These are phyloP conservation scores for Hyppa rectilinea DNA, from an alignment of 2,888 invertebrate species.

Conservation along the genomic window DNA sequence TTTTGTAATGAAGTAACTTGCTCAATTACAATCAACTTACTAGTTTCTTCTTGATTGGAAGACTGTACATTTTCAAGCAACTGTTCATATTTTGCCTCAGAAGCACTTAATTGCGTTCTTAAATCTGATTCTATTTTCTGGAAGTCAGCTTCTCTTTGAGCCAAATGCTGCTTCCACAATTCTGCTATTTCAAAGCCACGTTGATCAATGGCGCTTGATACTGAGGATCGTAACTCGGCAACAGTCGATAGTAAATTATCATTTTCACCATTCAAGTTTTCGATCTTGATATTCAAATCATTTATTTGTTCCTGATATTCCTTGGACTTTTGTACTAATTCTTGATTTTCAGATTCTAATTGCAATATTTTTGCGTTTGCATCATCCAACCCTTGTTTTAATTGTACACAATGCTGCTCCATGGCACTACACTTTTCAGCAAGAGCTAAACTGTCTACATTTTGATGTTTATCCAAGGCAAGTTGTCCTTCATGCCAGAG, in stretches of 20 bases:
- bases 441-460: constrained; percentile 65
- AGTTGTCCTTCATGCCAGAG: constrained; percentile 66
- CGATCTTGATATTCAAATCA: constrained; percentile 79
- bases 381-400: constrained; percentile 79
- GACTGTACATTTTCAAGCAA: constrained; percentile 86
- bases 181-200: constrained; percentile 93
- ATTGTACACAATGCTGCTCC: constrained; percentile 76
- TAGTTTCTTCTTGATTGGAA: constrained; percentile 87
- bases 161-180: constrained; percentile 93
- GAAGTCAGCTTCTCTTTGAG: constrained; percentile 92
- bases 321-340: constrained; percentile 66
- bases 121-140: constrained; percentile 88
- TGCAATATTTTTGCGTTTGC: constrained; percentile 82
- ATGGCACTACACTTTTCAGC: constrained; percentile 73
- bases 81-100: constrained; percentile 88
- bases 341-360: constrained; percentile 73
- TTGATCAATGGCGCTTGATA: constrained; percentile 91
- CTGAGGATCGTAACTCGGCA: constrained; percentile 85
- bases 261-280: constrained; percentile 84
- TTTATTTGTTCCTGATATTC: constrained; percentile 74
- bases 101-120: constrained; percentile 86
- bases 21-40: constrained; percentile 82
- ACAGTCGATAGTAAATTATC: constrained; percentile 86
- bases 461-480: constrained; percentile 51
- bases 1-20: constrained; percentile 84